These are phyloP conservation scores for Oophaga sylvatica DNA, from an alignment of 2,797 vertebrate species.

Conservation along the genomic window DNA sequence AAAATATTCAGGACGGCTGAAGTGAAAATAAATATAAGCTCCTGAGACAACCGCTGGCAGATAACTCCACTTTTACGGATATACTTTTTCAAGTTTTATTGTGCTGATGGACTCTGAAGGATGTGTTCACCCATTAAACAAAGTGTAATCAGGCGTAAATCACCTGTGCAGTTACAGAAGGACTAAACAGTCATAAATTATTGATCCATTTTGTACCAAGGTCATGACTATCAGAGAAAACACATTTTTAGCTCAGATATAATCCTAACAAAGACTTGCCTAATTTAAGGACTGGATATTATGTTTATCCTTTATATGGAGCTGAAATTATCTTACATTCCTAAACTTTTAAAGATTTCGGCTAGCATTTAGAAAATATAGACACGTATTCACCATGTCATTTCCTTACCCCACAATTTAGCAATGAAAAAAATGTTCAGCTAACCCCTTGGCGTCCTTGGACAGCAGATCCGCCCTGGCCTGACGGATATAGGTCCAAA, in stretches of 20 bases:
- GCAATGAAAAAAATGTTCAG: too few species aligned
- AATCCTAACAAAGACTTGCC: not conserved
- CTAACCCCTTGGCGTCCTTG: too few species aligned
- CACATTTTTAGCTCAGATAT: slow-evolving; percentile 15
- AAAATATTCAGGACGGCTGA: slow-evolving; percentile 51
- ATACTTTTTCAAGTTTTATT: slow-evolving; percentile 60
- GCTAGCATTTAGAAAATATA: too few species aligned
- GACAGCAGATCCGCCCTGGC: too few species aligned
- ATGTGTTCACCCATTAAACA: slow-evolving; percentile 53
- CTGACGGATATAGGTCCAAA: too few species aligned
- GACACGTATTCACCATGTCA: not conserved
- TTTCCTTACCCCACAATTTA: not conserved
- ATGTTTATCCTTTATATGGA: not conserved
- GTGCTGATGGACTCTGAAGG: slow-evolving; percentile 48
- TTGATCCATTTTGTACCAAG: slow-evolving; percentile 7
- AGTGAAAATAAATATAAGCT: slow-evolving; percentile 42
- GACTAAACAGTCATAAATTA: slow-evolving; percentile 55
- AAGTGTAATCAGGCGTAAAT: slow-evolving; percentile 51
- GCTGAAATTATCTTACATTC: not conserved
- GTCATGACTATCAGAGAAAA: slow-evolving; percentile 22
- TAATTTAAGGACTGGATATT: slow-evolving; percentile 7
- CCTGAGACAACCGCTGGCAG: slow-evolving; percentile 54
- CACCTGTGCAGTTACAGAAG: slow-evolving; percentile 35
- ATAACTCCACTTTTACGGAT: slow-evolving; percentile 52
- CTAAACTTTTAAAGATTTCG: not conserved